Conservation (phyloP, 2,797 vertebrate genomes). For the Hypotaenidia philippensis region DNA sequence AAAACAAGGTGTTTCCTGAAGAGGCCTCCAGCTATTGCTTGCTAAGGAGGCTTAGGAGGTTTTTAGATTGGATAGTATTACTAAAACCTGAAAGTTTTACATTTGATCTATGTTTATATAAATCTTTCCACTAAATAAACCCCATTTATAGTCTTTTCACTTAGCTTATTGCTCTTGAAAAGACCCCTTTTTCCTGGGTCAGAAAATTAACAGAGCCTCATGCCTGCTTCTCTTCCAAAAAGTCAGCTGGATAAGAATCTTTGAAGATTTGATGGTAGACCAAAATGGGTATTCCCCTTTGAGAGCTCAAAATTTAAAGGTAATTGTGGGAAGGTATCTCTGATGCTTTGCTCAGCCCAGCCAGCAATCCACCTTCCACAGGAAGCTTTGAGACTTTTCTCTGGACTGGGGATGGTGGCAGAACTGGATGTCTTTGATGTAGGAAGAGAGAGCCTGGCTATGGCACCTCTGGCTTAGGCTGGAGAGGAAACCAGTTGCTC, state of each 20-base stretch:
- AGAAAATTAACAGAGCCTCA: neutral
- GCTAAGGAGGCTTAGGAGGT: neutral
- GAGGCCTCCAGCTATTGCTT: neutral
- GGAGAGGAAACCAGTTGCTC: neutral
- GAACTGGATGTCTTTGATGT: neutral
- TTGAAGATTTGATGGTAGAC: neutral
- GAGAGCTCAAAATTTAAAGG: neutral
- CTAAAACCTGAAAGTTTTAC: neutral
- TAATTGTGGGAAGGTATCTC: neutral
- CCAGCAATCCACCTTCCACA: neutral
- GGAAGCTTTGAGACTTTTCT: neutral
- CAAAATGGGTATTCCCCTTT: neutral
- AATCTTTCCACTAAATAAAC: neutral
- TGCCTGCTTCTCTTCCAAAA: neutral
- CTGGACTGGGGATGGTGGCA: neutral
- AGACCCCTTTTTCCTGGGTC: neutral
- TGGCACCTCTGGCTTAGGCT: neutral
- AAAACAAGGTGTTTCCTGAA: neutral
- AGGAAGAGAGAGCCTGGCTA: neutral
- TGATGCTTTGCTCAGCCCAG: neutral
- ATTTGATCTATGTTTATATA: neutral
- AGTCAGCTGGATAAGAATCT: neutral
- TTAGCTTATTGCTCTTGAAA: neutral
- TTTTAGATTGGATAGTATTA: neutral
- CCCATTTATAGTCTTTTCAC: neutral